Evolutionary conservation across 1,140 invertebrate genomes (phyloP).

Genomic region (Philotrypesis tridentata): DNA sequence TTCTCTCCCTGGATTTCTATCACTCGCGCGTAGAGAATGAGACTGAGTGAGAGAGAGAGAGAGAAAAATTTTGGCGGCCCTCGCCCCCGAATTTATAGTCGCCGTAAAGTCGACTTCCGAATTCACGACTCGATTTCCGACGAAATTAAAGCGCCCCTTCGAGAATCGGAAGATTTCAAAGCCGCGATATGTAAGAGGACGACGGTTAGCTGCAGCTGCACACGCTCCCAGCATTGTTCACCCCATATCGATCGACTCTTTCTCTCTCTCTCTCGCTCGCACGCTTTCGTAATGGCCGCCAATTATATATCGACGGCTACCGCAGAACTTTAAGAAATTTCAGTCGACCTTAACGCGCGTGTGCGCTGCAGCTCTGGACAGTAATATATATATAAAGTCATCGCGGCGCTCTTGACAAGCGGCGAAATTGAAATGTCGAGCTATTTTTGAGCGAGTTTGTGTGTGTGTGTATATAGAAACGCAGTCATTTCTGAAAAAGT

Average conservation of each 20-base stretch:
- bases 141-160: constrained; percentile 30
- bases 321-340: constrained; percentile 3
- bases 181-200: constrained; percentile 35
- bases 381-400: too few species aligned
- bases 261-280: too few species aligned
- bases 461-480: too few species aligned
- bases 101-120: constrained; percentile 18
- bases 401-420: not conserved
- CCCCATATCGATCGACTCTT: constrained; percentile 19
- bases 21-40: too few species aligned
- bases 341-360: too few species aligned
- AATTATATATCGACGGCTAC: constrained; percentile 23
- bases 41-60: too few species aligned
- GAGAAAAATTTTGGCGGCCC: not conserved
- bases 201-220: not conserved
- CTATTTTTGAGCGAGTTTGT: not conserved
- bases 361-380: not conserved
- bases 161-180: not conserved
- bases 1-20: too few species aligned
- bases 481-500: not conserved
- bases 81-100: constrained; percentile 25
- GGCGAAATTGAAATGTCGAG: not conserved
- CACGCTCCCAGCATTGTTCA: not conserved
- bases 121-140: constrained; percentile 7
- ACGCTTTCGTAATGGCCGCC: constrained; percentile 29